A percentile compares a stretch with the other conserved stretches of the same genome.
Evolutionary conservation across 2,113 vertebrate genomes (phyloP).

Genomic region (Aphelocoma coerulescens): DNA sequence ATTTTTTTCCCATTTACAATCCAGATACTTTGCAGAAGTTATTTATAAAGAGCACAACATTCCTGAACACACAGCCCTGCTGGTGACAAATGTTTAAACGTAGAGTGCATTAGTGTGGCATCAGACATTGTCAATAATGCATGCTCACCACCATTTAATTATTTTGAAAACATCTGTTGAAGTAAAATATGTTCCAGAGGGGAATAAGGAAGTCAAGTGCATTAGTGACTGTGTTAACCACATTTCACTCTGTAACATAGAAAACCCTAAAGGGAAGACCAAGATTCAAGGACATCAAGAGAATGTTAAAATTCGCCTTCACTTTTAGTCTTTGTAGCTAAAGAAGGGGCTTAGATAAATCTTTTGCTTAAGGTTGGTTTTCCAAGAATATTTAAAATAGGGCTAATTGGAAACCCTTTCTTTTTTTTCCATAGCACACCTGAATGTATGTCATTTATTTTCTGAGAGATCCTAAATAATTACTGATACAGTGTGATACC

Average conservation of each 20-base stretch:
- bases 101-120: constrained; percentile 64
- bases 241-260: not conserved
- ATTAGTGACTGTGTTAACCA: constrained; percentile 49
- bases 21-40: constrained; percentile 6
- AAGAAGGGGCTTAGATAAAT: not conserved
- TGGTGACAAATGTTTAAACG: constrained; percentile 59
- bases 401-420: not conserved
- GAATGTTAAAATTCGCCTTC: not conserved
- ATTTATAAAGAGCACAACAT: constrained; percentile 55
- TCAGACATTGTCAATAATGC: constrained; percentile 73
- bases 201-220: constrained; percentile 53
- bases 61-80: constrained; percentile 44
- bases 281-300: not conserved
- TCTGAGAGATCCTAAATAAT: not conserved
- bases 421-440: not conserved
- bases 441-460: not conserved
- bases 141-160: constrained; percentile 69
- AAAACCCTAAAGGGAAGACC: constrained; percentile 17
- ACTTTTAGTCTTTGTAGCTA: not conserved
- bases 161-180: constrained; percentile 76
- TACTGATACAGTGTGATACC: not conserved
- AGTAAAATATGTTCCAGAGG: constrained; percentile 61
- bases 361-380: not conserved
- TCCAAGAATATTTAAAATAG: not conserved
- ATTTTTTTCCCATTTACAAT: not conserved